Percentiles rank a stretch among this genome's conserved stretches.
These are phyloP conservation scores for Anolis sagrei DNA, from an alignment of 2,113 vertebrate species.

Conservation along the genomic window DNA sequence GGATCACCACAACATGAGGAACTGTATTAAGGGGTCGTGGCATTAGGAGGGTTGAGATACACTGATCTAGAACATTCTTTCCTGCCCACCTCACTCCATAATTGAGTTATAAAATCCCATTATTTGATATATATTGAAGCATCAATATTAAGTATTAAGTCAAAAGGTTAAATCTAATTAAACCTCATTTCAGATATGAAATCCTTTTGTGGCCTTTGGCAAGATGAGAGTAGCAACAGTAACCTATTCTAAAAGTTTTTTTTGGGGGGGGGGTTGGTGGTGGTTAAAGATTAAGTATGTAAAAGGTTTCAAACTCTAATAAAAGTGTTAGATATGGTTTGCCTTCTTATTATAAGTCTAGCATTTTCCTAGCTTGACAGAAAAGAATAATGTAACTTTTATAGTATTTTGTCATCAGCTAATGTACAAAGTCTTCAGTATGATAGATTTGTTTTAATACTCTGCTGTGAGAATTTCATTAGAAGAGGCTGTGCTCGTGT, in stretches of 20 bases:
- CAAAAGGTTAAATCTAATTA: neutral
- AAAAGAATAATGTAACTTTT: neutral
- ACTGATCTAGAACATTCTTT: too few species aligned
- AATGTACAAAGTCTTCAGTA: neutral
- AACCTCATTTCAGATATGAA: neutral
- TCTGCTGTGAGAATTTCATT: neutral
- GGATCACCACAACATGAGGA: too few species aligned
- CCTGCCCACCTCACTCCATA: neutral
- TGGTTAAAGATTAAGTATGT: neutral
- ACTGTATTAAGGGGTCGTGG: too few species aligned
- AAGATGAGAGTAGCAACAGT: neutral
- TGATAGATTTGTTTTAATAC: neutral
- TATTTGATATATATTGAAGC: accelerated
- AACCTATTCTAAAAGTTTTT: neutral
- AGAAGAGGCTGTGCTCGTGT: slow-evolving; percentile 24
- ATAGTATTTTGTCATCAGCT: neutral
- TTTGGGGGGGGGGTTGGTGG: neutral
- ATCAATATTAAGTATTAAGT: neutral
- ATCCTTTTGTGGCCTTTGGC: neutral
- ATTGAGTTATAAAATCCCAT: neutral
- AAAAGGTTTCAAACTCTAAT: neutral
- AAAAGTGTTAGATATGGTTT: neutral
- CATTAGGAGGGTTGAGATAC: too few species aligned
- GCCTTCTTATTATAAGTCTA: too few species aligned
- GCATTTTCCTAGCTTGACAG: neutral